These are phyloP conservation scores for Drosophila imparisetae DNA, from an alignment of 2,888 invertebrate species.

Conservation along the genomic window DNA sequence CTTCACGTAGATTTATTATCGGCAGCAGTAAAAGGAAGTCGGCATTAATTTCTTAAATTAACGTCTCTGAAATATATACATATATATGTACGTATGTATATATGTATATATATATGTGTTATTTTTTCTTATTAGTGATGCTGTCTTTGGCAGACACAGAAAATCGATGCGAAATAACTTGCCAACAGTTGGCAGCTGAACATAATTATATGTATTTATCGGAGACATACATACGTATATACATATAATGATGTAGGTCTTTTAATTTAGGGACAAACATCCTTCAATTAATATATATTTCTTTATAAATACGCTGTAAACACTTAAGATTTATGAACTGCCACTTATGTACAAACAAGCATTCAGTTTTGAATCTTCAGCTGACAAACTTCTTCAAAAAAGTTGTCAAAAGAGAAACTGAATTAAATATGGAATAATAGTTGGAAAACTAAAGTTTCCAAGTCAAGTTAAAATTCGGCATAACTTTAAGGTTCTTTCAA, in stretches of 20 bases:
- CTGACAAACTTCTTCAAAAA: neutral
- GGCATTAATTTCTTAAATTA: constrained; percentile 73
- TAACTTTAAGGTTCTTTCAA: neutral
- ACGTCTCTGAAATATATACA: constrained; percentile 30
- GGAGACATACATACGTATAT: constrained; percentile 1
- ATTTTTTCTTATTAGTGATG: constrained; percentile 2
- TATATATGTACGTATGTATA: neutral
- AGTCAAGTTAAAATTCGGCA: neutral
- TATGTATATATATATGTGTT: neutral
- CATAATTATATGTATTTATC: constrained; percentile 52
- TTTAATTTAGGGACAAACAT: neutral
- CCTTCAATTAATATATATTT: neutral
- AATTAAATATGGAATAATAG: neutral
- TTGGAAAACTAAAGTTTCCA: neutral
- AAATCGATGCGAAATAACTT: constrained; percentile 51
- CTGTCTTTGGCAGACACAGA: constrained; percentile 13
- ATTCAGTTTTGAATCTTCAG: neutral
- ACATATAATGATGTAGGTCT: constrained; percentile 33
- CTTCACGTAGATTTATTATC: constrained; percentile 64
- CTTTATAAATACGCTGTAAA: neutral
- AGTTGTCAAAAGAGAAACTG: neutral
- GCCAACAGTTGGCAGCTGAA: constrained; percentile 36
- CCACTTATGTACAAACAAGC: neutral
- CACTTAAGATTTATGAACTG: neutral
- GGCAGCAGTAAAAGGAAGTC: constrained; percentile 54